A percentile compares a stretch with the other conserved stretches of the same genome.
phyloP scores from a whole-genome alignment of 2,888 invertebrate species.

The Spodoptera picta region DNA sequence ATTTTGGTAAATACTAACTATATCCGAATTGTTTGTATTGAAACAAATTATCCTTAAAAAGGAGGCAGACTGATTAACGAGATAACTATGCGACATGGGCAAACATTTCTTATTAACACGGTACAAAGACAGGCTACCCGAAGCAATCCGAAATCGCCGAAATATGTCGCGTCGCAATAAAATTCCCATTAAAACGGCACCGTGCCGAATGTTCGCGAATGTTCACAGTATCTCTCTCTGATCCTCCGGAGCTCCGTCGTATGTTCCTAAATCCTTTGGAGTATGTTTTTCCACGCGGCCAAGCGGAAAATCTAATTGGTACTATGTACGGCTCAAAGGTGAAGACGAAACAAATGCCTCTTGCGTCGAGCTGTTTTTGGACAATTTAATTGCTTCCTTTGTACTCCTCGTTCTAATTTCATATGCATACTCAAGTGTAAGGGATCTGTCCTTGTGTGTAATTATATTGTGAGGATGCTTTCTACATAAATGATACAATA shows the following conservation, averaged over 20 bases:
- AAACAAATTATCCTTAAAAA: conserved; percentile 13
- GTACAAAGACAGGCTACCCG: conserved; percentile 12
- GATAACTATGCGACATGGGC: conserved; percentile 11
- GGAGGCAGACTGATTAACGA: too few species aligned
- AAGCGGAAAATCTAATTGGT: conserved; percentile 79
- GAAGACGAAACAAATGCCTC: conserved; percentile 64
- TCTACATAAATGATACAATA: conserved; percentile 8
- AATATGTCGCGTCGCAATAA: conserved; percentile 40
- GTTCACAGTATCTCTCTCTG: conserved; percentile 52
- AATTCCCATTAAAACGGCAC: conserved; percentile 53
- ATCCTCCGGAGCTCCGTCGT: conserved; percentile 59
- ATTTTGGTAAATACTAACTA: too few species aligned
- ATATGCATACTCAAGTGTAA: conserved; percentile 54
- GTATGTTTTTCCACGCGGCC: conserved; percentile 73
- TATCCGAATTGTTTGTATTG: not conserved
- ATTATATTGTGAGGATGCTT: conserved; percentile 49
- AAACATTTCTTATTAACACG: conserved; percentile 20
- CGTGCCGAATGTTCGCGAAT: conserved; percentile 36
- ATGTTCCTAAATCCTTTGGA: conserved; percentile 61
- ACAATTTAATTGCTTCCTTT: conserved; percentile 70
- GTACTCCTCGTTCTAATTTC: conserved; percentile 56
- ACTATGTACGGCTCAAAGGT: conserved; percentile 66
- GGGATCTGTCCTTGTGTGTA: conserved; percentile 47
- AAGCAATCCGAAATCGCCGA: conserved; percentile 23
- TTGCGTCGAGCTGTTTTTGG: conserved; percentile 61